Evolutionary conservation across 2,113 vertebrate species (phyloP).

Genomic region (Ursus arctos): DNA sequence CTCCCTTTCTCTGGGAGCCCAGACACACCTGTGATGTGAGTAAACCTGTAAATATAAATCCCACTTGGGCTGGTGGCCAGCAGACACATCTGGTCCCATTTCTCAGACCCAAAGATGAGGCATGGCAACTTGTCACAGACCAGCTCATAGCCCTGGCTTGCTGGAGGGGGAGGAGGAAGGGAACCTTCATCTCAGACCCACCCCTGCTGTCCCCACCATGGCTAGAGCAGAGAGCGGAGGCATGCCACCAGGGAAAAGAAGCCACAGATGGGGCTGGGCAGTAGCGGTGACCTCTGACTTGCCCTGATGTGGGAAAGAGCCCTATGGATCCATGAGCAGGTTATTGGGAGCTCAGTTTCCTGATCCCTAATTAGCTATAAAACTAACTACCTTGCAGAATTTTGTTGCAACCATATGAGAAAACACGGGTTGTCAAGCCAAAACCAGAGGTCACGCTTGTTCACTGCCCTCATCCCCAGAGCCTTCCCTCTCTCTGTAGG

Average conservation of each 20-base stretch:
- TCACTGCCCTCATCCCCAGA: background rate
- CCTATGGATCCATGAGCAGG: background rate
- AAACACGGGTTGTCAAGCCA: background rate
- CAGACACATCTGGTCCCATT: background rate
- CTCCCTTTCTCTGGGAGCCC: background rate
- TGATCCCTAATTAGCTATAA: background rate
- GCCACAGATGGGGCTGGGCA: background rate
- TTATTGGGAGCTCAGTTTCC: background rate
- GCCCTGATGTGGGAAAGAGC: background rate
- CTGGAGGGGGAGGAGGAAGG: background rate
- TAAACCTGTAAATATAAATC: background rate
- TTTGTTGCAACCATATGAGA: background rate
- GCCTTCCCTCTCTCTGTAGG: accelerated
- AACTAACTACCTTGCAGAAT: background rate
- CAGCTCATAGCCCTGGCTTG: background rate
- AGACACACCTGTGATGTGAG: constrained; percentile 47
- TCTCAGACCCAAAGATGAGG: background rate
- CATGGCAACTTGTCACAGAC: background rate
- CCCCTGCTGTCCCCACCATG: background rate
- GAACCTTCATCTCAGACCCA: background rate
- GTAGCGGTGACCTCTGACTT: background rate
- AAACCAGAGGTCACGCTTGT: background rate
- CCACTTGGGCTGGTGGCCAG: background rate
- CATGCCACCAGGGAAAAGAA: background rate
- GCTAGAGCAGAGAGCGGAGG: background rate